Evolutionary conservation across 2,888 invertebrate genomes (phyloP), one percentile per base, ranked within the genome.

Genomic region (Thereva unica): DNA sequence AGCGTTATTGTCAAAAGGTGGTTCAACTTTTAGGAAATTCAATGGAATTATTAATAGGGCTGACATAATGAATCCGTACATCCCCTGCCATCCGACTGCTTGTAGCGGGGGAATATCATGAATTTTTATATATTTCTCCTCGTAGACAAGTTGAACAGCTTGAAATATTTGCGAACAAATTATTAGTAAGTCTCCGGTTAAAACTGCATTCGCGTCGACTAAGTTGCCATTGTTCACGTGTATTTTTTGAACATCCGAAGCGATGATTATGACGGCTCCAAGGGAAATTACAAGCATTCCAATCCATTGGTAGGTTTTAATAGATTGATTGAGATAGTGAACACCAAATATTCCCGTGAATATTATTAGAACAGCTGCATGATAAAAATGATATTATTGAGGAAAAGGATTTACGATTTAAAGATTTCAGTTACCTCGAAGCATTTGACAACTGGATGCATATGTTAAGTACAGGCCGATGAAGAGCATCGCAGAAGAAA

Each of bases 401-500:
- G 4, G 44, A 40, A 64, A 38, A 41, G 23, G 5, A 45, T 44
- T 10, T 42, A 7, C 7, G n/a, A n/a, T 12, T 5, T 6, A 44
- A 66, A 1, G 3, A 10, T 34, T 6, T 56, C 4, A 5, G 40
- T 2, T 79, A 86, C 92, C 95, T 82, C 96, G 84, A 74, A 97
- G 87, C 95, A 97, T 97, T 84, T 97, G 97, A 80, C 95, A 97
- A 76, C 95, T 95, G 72, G 95, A 93, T 1, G 93, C 92, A 77
- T 91, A 94, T 0, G 97, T 97, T 78, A 97, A 82, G 74, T 89
- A 95, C 63, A 97, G 83, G 4, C 96, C 97, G 55, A 95, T 86
- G 76, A 96, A 95, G 90, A 96, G 92, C 38, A 92, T 85, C 0
- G 94, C 91, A 0, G 96, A 95, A 1, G 90, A 93, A 67, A 90